Evolutionary conservation across 2,888 invertebrate species (phyloP).

Genomic region (Acronicta psi): DNA sequence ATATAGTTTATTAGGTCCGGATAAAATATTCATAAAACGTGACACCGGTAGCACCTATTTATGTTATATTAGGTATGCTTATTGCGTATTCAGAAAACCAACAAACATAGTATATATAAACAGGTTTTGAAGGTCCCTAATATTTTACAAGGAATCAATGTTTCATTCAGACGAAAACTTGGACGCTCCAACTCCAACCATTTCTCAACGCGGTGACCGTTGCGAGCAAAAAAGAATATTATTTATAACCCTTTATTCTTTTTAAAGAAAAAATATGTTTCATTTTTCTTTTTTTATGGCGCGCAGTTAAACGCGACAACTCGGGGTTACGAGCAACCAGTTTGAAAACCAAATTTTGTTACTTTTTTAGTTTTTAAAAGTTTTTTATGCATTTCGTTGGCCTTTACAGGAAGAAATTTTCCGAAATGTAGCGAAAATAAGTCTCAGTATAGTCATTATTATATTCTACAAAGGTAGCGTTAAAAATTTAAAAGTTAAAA

Average conservation of each 20-base stretch:
- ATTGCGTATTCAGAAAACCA: neutral
- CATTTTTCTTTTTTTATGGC: slow-evolving; percentile 67
- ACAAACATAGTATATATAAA: slow-evolving; percentile 12
- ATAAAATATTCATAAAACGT: too few relatives aligned
- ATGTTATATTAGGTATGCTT: too few relatives aligned
- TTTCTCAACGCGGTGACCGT: slow-evolving; percentile 54
- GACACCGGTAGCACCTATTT: neutral
- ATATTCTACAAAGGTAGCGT: neutral
- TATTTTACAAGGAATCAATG: slow-evolving; percentile 49
- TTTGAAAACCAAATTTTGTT: slow-evolving; percentile 60
- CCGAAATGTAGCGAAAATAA: neutral
- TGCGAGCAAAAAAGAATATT: slow-evolving; percentile 69
- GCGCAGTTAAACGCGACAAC: slow-evolving; percentile 72
- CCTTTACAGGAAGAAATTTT: slow-evolving; percentile 4
- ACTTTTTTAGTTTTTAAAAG: slow-evolving; percentile 32
- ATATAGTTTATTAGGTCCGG: too few relatives aligned
- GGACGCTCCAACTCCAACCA: slow-evolving; percentile 27
- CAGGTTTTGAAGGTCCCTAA: slow-evolving; percentile 24
- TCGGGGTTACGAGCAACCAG: slow-evolving; percentile 69
- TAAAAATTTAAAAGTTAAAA: neutral
- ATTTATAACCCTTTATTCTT: slow-evolving; percentile 74
- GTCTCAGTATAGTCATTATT: neutral
- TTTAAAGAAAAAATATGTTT: slow-evolving; percentile 66
- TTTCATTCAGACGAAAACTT: slow-evolving; percentile 56
- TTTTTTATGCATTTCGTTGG: slow-evolving; percentile 26